phyloP scores from a whole-genome alignment of 1,140 invertebrate genomes.

The Drosophila pseudoananassae region DNA sequence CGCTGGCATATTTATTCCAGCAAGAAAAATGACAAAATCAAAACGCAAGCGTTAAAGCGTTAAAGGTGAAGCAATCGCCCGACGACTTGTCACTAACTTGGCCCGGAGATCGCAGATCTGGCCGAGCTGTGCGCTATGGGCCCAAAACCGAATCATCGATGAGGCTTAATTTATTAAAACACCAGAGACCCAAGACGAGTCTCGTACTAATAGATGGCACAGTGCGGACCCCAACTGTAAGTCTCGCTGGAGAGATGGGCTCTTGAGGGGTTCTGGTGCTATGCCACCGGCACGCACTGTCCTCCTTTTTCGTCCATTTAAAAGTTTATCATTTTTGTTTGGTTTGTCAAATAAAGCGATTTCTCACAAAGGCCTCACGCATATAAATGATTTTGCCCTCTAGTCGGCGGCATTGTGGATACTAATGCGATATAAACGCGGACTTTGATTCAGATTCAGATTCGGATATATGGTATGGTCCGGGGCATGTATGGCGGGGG shows the following conservation, averaged over 20 bases:
- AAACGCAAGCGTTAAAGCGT: constrained; percentile 63
- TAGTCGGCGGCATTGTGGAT: constrained; percentile 42
- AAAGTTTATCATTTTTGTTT: constrained; percentile 3
- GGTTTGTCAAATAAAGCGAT: constrained; percentile 55
- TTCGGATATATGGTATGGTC: not conserved
- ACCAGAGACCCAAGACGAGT: constrained; percentile 10
- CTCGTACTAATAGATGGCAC: constrained; percentile 33
- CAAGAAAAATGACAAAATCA: constrained; percentile 77
- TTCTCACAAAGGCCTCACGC: constrained; percentile 50
- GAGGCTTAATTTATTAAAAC: constrained; percentile 51
- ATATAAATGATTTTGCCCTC: constrained; percentile 58
- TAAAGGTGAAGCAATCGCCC: constrained; percentile 50
- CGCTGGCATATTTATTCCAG: constrained; percentile 68
- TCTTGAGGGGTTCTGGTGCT: not conserved
- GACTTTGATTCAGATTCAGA: constrained; percentile 7
- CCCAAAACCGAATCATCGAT: constrained; percentile 21
- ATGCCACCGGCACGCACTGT: constrained; percentile 20
- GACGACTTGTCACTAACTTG: constrained; percentile 47
- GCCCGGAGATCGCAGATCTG: not conserved
- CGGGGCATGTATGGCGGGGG: no score
- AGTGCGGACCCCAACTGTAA: not conserved
- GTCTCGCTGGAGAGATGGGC: not conserved
- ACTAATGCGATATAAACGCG: constrained; percentile 1
- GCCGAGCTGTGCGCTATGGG: no score
- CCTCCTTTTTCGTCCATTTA: not conserved